Conservation (phyloP, 1,140 invertebrate genomes). For the Andrena cerasifolii region DNA sequence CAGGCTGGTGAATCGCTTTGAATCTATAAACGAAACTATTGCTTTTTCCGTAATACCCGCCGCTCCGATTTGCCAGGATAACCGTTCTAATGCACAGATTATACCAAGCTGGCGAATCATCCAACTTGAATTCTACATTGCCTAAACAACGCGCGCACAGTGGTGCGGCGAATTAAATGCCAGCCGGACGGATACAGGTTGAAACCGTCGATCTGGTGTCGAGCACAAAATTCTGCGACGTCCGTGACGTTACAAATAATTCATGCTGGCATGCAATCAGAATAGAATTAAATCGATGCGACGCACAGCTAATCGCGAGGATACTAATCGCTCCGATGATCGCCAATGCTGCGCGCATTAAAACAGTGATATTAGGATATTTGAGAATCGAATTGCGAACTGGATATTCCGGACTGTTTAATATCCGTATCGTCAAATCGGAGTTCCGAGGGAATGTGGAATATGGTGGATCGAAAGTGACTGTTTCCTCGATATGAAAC, state of each 20-base stretch:
- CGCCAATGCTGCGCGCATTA: background rate
- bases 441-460: too few relatives aligned
- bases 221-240: background rate
- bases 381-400: background rate
- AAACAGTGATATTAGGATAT: slow-evolving; percentile 1
- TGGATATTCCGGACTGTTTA: background rate
- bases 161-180: background rate
- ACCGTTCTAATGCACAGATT: slow-evolving; percentile 9
- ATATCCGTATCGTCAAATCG: too few relatives aligned
- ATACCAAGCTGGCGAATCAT: background rate
- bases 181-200: background rate
- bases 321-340: background rate
- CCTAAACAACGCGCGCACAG: background rate
- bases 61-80: slow-evolving; percentile 7
- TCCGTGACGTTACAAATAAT: too few relatives aligned
- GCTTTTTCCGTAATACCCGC: slow-evolving; percentile 9
- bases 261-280: background rate
- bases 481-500: too few relatives aligned
- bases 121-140: background rate
- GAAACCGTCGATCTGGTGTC: background rate
- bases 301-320: background rate
- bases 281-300: background rate
- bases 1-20: background rate
- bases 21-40: background rate
- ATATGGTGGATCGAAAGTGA: too few relatives aligned